Evolutionary conservation across 2,888 invertebrate species (phyloP).

Genomic region (Lasioglossum vierecki): DNA sequence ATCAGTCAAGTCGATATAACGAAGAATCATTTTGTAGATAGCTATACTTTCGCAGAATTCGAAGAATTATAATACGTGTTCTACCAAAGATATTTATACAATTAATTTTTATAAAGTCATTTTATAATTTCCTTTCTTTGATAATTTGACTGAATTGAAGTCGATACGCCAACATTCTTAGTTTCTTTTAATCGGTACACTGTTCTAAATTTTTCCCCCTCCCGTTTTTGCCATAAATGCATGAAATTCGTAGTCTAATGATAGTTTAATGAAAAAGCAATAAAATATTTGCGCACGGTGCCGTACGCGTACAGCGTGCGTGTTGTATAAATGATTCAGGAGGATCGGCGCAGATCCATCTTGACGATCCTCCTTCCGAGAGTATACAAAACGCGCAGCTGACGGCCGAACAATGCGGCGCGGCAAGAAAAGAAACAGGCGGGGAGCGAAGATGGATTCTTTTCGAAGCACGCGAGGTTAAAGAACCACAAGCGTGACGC

Average conservation of each 20-base stretch:
- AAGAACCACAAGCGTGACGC: constrained; percentile 14
- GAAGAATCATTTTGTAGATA: not conserved
- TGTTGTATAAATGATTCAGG: not conserved
- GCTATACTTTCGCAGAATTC: no score
- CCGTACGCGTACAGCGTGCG: not conserved
- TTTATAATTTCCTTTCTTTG: no score
- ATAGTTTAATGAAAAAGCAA: not conserved
- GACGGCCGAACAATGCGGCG: not conserved
- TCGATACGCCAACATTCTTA: no score
- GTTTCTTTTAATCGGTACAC: no score
- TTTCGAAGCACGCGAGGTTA: constrained; percentile 8
- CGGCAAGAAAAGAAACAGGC: not conserved
- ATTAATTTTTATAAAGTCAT: no score
- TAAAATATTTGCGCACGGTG: not conserved
- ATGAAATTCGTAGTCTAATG: no score
- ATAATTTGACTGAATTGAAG: no score
- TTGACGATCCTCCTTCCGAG: not conserved
- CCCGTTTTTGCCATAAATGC: no score
- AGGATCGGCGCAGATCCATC: constrained; percentile 1
- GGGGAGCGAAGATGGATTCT: not conserved
- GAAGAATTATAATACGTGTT: no score
- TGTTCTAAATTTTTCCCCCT: no score
- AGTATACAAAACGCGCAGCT: constrained; percentile 10
- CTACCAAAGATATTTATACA: no score
- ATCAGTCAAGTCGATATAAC: not conserved